These are phyloP conservation scores for Lypha dubia DNA, from an alignment of 2,888 invertebrate genomes.

Conservation along the genomic window DNA sequence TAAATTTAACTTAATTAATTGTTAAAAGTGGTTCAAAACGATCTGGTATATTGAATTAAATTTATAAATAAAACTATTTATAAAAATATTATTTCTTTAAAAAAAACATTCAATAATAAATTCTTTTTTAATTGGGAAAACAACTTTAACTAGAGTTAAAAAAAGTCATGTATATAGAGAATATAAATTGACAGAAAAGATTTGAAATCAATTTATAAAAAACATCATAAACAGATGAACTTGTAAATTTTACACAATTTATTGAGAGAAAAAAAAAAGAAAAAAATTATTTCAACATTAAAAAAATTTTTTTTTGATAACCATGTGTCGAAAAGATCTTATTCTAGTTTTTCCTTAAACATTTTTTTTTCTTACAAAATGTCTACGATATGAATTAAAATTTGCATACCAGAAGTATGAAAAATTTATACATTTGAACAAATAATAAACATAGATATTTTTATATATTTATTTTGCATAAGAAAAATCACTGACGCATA, in stretches of 20 bases:
- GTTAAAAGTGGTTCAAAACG: constrained; percentile 22
- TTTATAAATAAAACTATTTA: background rate
- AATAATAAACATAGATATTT: constrained; percentile 65
- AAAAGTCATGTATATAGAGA: constrained; percentile 12
- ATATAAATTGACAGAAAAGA: constrained; percentile 68
- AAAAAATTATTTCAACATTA: constrained; percentile 22
- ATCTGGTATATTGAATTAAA: constrained; percentile 42
- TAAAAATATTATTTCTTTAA: too few relatives aligned
- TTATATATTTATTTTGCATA: constrained; percentile 66
- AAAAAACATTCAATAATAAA: too few relatives aligned
- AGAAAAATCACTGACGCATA: constrained; percentile 72
- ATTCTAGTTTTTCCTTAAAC: constrained; percentile 57
- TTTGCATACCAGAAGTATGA: constrained; percentile 50
- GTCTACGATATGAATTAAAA: constrained; percentile 53
- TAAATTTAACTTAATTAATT: constrained; percentile 13
- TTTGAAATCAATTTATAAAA: constrained; percentile 71
- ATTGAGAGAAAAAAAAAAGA: constrained; percentile 18
- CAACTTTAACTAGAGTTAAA: constrained; percentile 12
- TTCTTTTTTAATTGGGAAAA: constrained; percentile 47
- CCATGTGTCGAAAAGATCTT: constrained; percentile 65
- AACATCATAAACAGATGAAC: constrained; percentile 71
- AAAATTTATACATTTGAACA: constrained; percentile 55
- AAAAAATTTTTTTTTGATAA: constrained; percentile 58
- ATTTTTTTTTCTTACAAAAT: background rate
- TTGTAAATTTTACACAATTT: constrained; percentile 65